phyloP scores from a whole-genome alignment of 2,797 vertebrate genomes.

The Pipistrellus pipistrellus region DNA sequence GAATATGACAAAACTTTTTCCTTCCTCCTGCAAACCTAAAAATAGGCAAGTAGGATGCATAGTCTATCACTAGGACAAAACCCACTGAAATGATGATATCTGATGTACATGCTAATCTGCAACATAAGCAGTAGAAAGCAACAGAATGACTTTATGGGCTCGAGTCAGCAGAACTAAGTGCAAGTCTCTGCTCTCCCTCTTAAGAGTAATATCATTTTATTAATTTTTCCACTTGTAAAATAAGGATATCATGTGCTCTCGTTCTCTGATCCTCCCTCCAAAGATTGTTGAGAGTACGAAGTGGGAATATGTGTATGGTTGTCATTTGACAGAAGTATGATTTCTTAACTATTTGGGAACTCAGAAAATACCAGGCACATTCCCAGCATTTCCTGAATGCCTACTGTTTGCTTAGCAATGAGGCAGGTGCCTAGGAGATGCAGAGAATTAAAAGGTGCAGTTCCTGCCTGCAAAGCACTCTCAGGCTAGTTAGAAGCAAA shows the following conservation, averaged over 20 bases:
- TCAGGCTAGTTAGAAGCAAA: neutral
- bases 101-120: neutral
- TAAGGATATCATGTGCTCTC: neutral
- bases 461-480: neutral
- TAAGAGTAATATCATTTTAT: neutral
- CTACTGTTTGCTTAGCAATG: neutral
- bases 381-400: neutral
- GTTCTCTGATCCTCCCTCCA: neutral
- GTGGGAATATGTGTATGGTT: neutral
- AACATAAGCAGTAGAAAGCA: neutral
- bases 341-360: constrained; percentile 20
- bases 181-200: constrained; percentile 5
- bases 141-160: neutral
- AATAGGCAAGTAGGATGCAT: neutral
- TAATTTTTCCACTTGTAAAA: constrained; percentile 23
- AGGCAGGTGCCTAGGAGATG: neutral
- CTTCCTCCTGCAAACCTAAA: neutral
- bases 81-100: neutral
- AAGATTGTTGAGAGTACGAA: neutral
- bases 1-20: neutral
- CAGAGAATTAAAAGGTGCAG: neutral
- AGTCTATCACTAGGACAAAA: neutral
- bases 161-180: neutral
- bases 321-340: neutral
- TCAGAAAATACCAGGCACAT: neutral